These are phyloP conservation scores for Theropithecus gelada DNA, from an alignment of 2,113 vertebrate genomes.

Conservation along the genomic window DNA sequence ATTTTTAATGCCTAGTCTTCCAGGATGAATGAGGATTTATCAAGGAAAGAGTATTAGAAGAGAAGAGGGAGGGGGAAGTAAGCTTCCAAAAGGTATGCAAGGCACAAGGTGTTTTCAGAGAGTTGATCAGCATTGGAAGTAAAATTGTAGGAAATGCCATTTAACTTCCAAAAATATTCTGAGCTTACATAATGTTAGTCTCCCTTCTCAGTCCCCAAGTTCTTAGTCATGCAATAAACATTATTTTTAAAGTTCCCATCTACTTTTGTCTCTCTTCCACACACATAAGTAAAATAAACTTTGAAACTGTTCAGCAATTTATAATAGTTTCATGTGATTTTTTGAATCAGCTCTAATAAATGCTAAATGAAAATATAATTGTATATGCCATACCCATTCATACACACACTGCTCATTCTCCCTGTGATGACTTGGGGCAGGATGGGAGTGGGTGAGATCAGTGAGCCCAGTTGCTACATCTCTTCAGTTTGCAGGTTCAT, in stretches of 20 bases:
- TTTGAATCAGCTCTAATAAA: neutral
- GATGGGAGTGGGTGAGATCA: neutral
- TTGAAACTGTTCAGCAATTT: neutral
- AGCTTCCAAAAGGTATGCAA: neutral
- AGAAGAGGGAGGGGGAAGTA: neutral
- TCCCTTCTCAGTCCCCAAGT: neutral
- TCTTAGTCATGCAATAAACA: constrained; percentile 50
- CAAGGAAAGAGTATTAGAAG: neutral
- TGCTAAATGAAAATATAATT: constrained; percentile 9
- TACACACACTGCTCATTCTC: neutral
- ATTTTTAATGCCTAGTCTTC: neutral
- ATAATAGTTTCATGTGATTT: neutral
- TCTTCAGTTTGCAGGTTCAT: neutral
- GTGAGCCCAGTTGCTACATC: neutral
- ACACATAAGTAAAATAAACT: constrained; percentile 20
- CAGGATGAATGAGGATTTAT: neutral
- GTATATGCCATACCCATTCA: neutral
- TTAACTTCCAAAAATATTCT: constrained; percentile 47
- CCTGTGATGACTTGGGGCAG: neutral
- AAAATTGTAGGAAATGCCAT: constrained; percentile 47
- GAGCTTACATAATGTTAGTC: neutral
- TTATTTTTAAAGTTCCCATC: constrained; percentile 30
- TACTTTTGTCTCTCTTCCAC: neutral
- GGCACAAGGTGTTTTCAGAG: constrained; percentile 23
- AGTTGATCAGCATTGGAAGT: constrained; percentile 31